A percentile compares a stretch with the other conserved stretches of the same genome.
Evolutionary conservation across 1,140 invertebrate genomes (phyloP).

Genomic region (Bombus affinis): DNA sequence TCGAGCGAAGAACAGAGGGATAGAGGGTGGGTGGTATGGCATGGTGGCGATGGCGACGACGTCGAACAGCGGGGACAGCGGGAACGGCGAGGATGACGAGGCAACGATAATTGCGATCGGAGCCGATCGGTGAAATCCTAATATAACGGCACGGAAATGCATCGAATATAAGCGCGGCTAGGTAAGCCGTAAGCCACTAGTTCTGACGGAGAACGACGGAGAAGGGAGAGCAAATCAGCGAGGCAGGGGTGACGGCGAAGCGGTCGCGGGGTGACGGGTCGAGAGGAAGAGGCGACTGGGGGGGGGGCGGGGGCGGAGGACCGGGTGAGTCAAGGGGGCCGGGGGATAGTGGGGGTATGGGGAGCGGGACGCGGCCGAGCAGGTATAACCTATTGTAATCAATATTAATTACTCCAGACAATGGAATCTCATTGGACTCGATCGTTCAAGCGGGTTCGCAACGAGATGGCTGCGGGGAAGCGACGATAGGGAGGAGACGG

Average conservation of each 20-base stretch:
- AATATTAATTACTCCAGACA: constrained; percentile 83
- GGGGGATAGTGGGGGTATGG: constrained; percentile 5
- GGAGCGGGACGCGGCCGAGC: constrained; percentile 67
- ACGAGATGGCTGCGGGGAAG: constrained; percentile 57
- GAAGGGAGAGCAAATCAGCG: constrained; percentile 46
- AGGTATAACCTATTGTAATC: constrained; percentile 82
- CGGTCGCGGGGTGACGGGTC: constrained; percentile 28
- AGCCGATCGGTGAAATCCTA: constrained; percentile 75
- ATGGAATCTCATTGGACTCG: constrained; percentile 83
- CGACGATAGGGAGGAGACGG: constrained; percentile 15
- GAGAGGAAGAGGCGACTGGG: not conserved
- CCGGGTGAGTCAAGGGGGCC: not conserved
- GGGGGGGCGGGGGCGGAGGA: not conserved
- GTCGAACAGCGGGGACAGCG: constrained; percentile 20
- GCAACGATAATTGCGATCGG: constrained; percentile 67
- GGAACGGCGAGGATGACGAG: constrained; percentile 47
- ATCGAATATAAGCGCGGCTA: constrained; percentile 65
- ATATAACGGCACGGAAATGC: constrained; percentile 74
- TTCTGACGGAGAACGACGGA: constrained; percentile 58
- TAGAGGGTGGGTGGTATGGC: not conserved
- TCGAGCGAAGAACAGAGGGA: constrained; percentile 51
- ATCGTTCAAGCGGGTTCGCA: constrained; percentile 77
- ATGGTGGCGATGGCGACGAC: constrained; percentile 11
- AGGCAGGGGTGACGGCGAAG: constrained; percentile 20
- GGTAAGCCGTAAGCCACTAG: constrained; percentile 65